phyloP scores from a whole-genome alignment of 2,113 vertebrate genomes.

The Naja naja region DNA sequence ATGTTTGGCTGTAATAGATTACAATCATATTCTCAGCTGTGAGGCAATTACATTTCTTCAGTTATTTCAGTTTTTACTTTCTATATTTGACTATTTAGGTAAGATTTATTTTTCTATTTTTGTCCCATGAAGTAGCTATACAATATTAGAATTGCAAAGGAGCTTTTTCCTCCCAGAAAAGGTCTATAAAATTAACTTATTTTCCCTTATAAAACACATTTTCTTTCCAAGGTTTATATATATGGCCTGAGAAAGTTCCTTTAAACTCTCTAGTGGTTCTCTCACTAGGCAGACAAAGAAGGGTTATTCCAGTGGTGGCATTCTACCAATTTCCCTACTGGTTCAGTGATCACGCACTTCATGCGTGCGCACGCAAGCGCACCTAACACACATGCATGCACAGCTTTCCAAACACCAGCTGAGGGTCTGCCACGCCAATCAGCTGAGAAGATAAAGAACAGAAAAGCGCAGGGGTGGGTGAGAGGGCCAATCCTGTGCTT shows the following conservation, averaged over 20 bases:
- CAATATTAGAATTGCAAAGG: slow-evolving; percentile 48
- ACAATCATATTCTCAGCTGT: slow-evolving; percentile 1
- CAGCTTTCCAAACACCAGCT: too few species aligned
- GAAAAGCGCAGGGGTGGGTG: too few species aligned
- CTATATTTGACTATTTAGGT: background rate
- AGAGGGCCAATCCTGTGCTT: too few species aligned
- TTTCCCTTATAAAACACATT: background rate
- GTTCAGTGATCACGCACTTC: too few species aligned
- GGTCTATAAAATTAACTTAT: background rate
- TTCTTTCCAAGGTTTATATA: background rate
- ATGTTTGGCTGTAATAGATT: slow-evolving; percentile 14
- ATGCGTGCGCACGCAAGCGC: too few species aligned
- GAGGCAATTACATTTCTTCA: slow-evolving; percentile 20
- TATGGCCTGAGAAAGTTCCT: slow-evolving; percentile 31
- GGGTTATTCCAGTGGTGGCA: background rate
- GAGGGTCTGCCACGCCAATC: too few species aligned
- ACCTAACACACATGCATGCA: too few species aligned
- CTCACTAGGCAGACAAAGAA: background rate
- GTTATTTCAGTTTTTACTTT: slow-evolving; percentile 34
- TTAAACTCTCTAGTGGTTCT: slow-evolving; percentile 19
- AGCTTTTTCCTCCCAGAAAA: slow-evolving; percentile 30
- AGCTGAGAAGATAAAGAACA: too few species aligned
- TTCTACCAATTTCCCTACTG: too few species aligned
- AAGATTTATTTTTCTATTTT: slow-evolving; percentile 52
- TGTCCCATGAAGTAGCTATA: slow-evolving; percentile 52